These are phyloP conservation scores for Colinus virginianus DNA, from an alignment of 2,113 vertebrate species.

Conservation along the genomic window DNA sequence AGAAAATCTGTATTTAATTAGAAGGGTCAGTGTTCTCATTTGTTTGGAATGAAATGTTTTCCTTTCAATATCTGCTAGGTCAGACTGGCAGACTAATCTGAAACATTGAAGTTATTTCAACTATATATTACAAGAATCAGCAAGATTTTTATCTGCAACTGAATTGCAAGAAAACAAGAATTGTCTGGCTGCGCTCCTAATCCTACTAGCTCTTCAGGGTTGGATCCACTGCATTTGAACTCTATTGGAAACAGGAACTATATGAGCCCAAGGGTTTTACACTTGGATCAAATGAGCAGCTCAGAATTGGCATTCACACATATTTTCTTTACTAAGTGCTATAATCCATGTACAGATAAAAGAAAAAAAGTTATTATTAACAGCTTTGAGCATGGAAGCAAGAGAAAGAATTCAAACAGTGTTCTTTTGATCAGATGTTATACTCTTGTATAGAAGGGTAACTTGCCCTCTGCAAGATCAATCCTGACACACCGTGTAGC, in stretches of 20 bases:
- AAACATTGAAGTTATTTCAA: slow-evolving; percentile 25
- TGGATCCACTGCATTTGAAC: not conserved
- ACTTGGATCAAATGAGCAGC: not conserved
- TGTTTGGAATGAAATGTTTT: slow-evolving; percentile 29
- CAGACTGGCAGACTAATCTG: not conserved
- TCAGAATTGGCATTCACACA: not conserved
- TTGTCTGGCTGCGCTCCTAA: not conserved
- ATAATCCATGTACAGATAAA: not conserved
- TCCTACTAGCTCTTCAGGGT: not conserved
- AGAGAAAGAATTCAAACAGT: not conserved
- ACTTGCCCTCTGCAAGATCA: not conserved
- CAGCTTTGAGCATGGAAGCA: not conserved
- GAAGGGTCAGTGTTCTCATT: not conserved
- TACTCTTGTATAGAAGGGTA: not conserved
- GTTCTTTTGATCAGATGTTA: not conserved
- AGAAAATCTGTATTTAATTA: not conserved
- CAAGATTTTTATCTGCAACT: slow-evolving; percentile 28
- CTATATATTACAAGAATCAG: slow-evolving; percentile 44
- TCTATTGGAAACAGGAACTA: not conserved
- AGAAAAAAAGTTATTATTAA: not conserved
- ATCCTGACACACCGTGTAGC: not conserved
- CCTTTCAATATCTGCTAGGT: not conserved
- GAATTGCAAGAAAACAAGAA: not conserved
- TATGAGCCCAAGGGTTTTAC: not conserved
- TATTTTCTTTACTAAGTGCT: not conserved